These are phyloP conservation scores for Opisthograptis luteolata DNA, from an alignment of 2,888 invertebrate genomes.

Conservation along the genomic window DNA sequence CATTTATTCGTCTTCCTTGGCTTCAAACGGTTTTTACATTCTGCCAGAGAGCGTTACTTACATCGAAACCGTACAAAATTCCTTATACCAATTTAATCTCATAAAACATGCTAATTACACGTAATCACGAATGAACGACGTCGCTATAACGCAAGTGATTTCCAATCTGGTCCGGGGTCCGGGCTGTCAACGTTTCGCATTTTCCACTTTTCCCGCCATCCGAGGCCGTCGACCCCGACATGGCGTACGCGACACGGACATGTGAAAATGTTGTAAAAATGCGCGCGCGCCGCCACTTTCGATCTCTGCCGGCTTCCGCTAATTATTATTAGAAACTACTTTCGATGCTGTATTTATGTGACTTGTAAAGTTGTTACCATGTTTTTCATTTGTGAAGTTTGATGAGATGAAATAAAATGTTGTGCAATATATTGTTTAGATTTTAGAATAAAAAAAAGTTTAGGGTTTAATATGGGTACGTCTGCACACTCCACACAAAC, in stretches of 20 bases:
- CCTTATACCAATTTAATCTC: too few relatives aligned
- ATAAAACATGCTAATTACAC: too few relatives aligned
- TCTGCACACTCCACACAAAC: too few relatives aligned
- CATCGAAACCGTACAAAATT: too few relatives aligned
- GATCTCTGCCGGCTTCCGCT: slow-evolving; percentile 54
- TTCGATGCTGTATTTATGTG: slow-evolving; percentile 36
- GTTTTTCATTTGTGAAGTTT: slow-evolving; percentile 8
- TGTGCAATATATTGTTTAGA: neutral
- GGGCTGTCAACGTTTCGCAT: slow-evolving; percentile 38
- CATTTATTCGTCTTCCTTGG: too few relatives aligned
- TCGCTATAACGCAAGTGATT: slow-evolving; percentile 18
- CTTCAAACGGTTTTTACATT: too few relatives aligned
- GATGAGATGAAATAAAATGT: slow-evolving; percentile 11
- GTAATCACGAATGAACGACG: neutral
- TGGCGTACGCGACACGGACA: slow-evolving; percentile 43
- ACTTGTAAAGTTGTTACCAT: too few relatives aligned
- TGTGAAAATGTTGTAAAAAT: slow-evolving; percentile 66
- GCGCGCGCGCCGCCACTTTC: slow-evolving; percentile 57
- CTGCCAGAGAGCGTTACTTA: too few relatives aligned
- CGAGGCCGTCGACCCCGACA: slow-evolving; percentile 35
- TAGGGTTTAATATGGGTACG: too few relatives aligned
- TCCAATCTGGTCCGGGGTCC: slow-evolving; percentile 26
- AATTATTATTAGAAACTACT: slow-evolving; percentile 46
- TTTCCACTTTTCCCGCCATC: slow-evolving; percentile 46
- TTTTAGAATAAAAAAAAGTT: too few relatives aligned